Evolutionary conservation across 2,797 vertebrate genomes (phyloP).

Genomic region (Falco naumanni): DNA sequence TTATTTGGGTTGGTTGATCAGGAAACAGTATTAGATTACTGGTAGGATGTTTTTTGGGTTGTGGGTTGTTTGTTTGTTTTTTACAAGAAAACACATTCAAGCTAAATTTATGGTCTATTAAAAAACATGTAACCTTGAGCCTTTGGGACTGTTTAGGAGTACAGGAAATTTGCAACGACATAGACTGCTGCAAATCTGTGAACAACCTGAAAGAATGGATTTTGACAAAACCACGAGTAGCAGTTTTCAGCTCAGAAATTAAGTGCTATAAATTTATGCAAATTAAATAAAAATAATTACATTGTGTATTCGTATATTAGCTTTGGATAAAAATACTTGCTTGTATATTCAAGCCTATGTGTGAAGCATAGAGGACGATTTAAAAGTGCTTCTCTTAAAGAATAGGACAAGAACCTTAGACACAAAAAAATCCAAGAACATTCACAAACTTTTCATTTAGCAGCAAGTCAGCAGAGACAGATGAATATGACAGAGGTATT

Average conservation of each 20-base stretch:
- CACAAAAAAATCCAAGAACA: background rate
- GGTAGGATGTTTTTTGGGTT: background rate
- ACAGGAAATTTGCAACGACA: background rate
- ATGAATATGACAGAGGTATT: background rate
- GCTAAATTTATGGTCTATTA: background rate
- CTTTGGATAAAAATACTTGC: background rate
- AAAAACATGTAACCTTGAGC: background rate
- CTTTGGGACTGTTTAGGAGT: background rate
- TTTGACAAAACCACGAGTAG: background rate
- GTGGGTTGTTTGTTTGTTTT: background rate
- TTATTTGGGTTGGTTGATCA: background rate
- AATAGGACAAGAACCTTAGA: background rate
- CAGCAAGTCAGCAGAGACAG: background rate
- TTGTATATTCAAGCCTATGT: fast-evolving
- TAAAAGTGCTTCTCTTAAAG: background rate
- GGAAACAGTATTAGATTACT: background rate
- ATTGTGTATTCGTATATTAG: background rate
- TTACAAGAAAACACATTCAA: background rate
- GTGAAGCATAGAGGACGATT: background rate
- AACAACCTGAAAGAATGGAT: background rate
- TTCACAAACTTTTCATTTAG: background rate
- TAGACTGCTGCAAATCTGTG: background rate
- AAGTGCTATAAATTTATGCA: background rate
- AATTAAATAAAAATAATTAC: background rate
- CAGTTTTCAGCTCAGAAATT: background rate